Evolutionary conservation across 2,797 vertebrate species (phyloP).

Genomic region (Rhinoraja longicauda): DNA sequence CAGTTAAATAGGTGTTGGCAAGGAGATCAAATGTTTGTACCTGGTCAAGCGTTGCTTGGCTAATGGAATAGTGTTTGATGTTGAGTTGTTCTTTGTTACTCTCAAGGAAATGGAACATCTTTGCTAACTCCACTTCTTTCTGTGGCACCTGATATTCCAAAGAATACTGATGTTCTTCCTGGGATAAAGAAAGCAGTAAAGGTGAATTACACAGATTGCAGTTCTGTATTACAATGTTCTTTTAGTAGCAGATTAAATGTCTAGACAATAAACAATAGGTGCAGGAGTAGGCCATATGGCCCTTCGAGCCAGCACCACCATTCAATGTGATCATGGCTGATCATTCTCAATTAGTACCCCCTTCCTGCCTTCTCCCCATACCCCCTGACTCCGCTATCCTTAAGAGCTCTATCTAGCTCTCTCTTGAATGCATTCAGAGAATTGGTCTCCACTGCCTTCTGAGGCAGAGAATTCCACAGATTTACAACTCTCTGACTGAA

Average conservation of each 20-base stretch:
- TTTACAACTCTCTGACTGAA: too few species aligned
- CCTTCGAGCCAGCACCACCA: too few species aligned
- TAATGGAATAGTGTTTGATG: constrained; percentile 56
- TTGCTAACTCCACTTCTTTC: constrained; percentile 48
- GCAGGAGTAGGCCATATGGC: too few species aligned
- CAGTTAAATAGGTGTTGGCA: background rate
- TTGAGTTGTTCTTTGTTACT: constrained; percentile 47
- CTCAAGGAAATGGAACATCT: constrained; percentile 55
- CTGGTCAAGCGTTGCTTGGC: constrained; percentile 57
- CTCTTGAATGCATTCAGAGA: too few species aligned
- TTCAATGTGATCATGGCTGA: too few species aligned
- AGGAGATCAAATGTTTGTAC: constrained; percentile 42
- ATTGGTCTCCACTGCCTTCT: too few species aligned
- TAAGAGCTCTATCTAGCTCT: too few species aligned
- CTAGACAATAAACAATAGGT: too few species aligned
- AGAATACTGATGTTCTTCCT: constrained; percentile 53
- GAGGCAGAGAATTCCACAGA: too few species aligned
- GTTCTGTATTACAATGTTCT: background rate
- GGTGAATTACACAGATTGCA: background rate
- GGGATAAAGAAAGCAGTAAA: constrained; percentile 40
- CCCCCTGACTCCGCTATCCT: too few species aligned
- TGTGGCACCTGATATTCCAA: constrained; percentile 51
- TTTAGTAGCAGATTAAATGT: background rate
- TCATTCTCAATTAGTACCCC: too few species aligned
- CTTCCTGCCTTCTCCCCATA: too few species aligned